Evolutionary conservation across 2,888 invertebrate genomes (phyloP), one percentile per base, ranked within the genome.

Genomic region (Tetragonisca angustula): DNA sequence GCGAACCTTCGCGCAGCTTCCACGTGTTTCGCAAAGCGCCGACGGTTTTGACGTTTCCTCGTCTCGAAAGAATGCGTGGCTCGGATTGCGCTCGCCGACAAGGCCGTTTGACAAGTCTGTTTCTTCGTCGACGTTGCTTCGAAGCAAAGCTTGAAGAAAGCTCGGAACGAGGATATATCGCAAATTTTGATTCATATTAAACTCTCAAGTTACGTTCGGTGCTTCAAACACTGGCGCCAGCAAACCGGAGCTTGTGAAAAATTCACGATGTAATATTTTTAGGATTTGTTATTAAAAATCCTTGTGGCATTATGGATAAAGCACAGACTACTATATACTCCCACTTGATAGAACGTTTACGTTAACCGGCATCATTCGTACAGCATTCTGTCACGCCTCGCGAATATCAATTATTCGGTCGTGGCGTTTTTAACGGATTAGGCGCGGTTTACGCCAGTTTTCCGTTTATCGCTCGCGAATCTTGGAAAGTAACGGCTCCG

Each of bases 391-490:
- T 17, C 24, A 6, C 76, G 61, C 75, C 68, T 54, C 72, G 81
- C 62, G 75, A 32, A 32, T 83, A 87, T 85, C 88, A 88, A 91
- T 92, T 90, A 89, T 75, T 89, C 82, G 84, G 74, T 87, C 80
- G 84, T 75, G 74, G 76, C 73, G 81, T 79, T 86, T 87, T 92
- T 89, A 90, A 90, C 87, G 91, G 89, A 91, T 92, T 90, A 88
- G 72, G 76, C 54, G 71, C 84, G 43, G 69, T 84, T 78, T 78
- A 81, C 62, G 71, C 80, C 78, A 79, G 69, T 88, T 80, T 71
- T 82, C 71, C 80, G 77, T 82, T 88, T 85, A 88, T 88, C 85
- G 83, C 76, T 43, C 62, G 65, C 79, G 82, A 87, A 90, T 90
- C 86, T 87, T 78, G 75, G 70, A 62, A 43, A 77, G 76, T 68